phyloP scores from a whole-genome alignment of 2,888 invertebrate species.

The Coenonympha arcania region DNA sequence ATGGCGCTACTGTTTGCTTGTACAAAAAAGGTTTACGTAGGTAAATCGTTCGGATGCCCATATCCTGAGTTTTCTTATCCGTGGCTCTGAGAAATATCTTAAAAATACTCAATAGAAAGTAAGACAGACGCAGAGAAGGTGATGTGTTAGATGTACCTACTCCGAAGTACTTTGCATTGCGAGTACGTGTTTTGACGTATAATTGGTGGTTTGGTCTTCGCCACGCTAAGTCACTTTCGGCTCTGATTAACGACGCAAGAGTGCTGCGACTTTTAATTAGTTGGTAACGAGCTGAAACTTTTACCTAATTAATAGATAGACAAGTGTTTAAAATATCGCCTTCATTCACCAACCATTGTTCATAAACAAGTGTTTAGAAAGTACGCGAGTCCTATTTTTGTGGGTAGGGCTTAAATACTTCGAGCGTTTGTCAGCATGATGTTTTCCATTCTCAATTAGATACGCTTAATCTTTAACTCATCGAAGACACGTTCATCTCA shows the following conservation, averaged over 20 bases:
- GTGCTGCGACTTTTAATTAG: slow-evolving; percentile 56
- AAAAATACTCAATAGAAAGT: neutral
- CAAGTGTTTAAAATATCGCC: slow-evolving; percentile 40
- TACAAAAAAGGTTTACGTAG: too few species aligned
- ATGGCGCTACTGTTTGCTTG: too few species aligned
- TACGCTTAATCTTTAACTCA: neutral
- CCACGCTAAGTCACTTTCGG: slow-evolving; percentile 49
- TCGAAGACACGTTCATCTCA: neutral
- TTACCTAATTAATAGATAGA: slow-evolving; percentile 58
- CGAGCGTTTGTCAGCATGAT: neutral
- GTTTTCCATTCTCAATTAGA: neutral
- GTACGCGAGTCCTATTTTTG: slow-evolving; percentile 7
- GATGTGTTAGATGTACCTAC: neutral
- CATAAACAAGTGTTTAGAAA: slow-evolving; percentile 16
- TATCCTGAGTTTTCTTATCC: too few species aligned
- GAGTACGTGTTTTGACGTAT: slow-evolving; percentile 2
- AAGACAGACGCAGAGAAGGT: neutral
- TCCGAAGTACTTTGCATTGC: neutral
- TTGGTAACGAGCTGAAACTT: slow-evolving; percentile 57
- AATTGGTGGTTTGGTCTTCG: slow-evolving; percentile 27
- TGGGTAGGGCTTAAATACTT: slow-evolving; percentile 3
- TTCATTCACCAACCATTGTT: slow-evolving; percentile 10
- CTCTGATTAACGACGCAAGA: slow-evolving; percentile 45
- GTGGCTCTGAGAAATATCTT: neutral
- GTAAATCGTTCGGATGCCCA: too few species aligned